phyloP scores from a whole-genome alignment of 2,888 invertebrate species.

The Pheosia gnoma region DNA sequence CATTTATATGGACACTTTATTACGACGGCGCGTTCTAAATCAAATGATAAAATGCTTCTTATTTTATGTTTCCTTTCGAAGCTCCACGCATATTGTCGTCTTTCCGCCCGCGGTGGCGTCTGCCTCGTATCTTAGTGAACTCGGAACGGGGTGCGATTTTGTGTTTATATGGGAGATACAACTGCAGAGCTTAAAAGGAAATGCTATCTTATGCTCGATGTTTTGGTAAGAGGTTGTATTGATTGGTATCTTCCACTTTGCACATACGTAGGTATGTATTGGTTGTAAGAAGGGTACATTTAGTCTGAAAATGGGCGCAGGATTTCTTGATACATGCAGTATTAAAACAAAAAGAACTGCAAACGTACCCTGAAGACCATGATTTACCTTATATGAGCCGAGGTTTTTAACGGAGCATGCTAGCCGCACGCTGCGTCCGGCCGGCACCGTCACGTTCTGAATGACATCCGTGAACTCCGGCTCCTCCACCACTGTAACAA shows the following conservation, averaged over 20 bases:
- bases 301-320: no score
- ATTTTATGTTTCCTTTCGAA: conserved; percentile 78
- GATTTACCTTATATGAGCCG: conserved; percentile 93
- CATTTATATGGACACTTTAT: conserved; percentile 83
- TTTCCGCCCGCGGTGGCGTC: conserved; percentile 49
- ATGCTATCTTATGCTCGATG: conserved; percentile 11
- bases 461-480: conserved; percentile 96
- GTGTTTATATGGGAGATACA: conserved; percentile 27
- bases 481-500: conserved; percentile 90
- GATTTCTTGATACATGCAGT: no score
- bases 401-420: conserved; percentile 96
- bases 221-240: not conserved
- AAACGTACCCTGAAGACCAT: not conserved
- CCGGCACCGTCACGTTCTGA: conserved; percentile 95
- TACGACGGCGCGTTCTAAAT: conserved; percentile 80
- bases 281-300: not conserved
- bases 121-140: conserved; percentile 31
- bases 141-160: conserved; percentile 30
- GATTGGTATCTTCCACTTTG: not conserved
- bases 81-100: conserved; percentile 72
- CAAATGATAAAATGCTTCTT: conserved; percentile 83
- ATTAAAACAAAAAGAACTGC: no score
- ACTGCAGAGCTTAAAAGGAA: conserved; percentile 19
- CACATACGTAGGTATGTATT: no score
- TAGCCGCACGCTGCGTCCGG: conserved; percentile 94